Evolutionary conservation across 2,113 vertebrate species (phyloP).

Genomic region (Pelecanus crispus): DNA sequence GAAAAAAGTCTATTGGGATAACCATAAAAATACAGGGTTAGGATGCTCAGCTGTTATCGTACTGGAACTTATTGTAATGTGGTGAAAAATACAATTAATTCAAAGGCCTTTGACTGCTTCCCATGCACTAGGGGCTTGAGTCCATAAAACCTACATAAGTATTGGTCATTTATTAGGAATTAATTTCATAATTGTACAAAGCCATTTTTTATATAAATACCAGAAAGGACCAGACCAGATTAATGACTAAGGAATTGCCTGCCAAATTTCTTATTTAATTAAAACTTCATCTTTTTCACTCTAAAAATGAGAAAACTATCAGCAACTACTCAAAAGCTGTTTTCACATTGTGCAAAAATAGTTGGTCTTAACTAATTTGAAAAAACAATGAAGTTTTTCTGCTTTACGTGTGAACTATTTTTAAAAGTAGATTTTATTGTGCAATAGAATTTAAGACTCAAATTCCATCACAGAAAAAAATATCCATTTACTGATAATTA

Average conservation of each 20-base stretch:
- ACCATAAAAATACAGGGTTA: not conserved
- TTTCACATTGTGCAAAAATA: not conserved
- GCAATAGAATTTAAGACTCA: not conserved
- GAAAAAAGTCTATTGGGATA: not conserved
- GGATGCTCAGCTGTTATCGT: not conserved
- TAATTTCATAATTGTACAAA: constrained; percentile 48
- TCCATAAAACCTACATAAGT: constrained; percentile 63
- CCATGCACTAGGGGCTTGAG: not conserved
- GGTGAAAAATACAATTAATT: constrained; percentile 21
- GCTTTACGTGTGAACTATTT: not conserved
- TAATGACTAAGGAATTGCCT: constrained; percentile 19
- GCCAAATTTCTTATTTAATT: constrained; percentile 54
- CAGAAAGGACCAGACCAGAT: constrained; percentile 28
- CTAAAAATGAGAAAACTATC: not conserved
- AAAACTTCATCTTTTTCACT: constrained; percentile 30
- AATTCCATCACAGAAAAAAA: not conserved
- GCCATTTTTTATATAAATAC: constrained; percentile 52
- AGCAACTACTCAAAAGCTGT: not conserved
- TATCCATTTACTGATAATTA: not conserved
- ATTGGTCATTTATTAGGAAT: constrained; percentile 57
- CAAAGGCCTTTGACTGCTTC: constrained; percentile 21
- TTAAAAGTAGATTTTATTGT: not conserved
- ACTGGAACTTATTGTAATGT: not conserved
- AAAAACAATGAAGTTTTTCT: not conserved
- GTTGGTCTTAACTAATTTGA: not conserved